A percentile compares a stretch with the other conserved stretches of the same genome.
These are phyloP conservation scores for Antennarius striatus DNA, from an alignment of 2,113 vertebrate species.

Conservation along the genomic window DNA sequence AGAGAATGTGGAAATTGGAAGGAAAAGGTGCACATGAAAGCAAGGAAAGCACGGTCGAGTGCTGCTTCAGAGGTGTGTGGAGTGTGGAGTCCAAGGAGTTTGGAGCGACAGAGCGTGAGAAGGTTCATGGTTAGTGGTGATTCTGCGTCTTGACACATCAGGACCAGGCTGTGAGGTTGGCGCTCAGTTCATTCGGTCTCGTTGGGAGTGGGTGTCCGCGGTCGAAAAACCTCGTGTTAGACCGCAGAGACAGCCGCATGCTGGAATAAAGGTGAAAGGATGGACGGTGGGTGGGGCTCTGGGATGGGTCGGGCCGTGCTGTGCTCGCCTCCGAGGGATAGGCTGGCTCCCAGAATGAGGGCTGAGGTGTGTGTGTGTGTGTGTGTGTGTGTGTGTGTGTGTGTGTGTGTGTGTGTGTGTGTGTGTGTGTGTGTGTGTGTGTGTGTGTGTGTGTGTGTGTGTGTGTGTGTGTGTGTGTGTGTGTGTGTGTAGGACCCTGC, in stretches of 20 bases:
- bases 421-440: slow-evolving; percentile 42
- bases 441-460: slow-evolving; percentile 22
- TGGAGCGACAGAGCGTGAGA: slow-evolving; percentile 24
- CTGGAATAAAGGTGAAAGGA: slow-evolving; percentile 57
- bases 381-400: slow-evolving; percentile 36
- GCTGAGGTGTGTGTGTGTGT: slow-evolving; percentile 27
- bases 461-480: slow-evolving; percentile 33
- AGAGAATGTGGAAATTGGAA: slow-evolving; percentile 51
- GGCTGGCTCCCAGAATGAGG: slow-evolving; percentile 46
- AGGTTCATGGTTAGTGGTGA: slow-evolving; percentile 52
- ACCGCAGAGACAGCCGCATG: slow-evolving; percentile 49
- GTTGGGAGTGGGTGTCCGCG: slow-evolving; percentile 67
- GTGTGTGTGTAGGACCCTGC: slow-evolving; percentile 41
- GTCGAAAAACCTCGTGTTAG: slow-evolving; percentile 50
- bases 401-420: slow-evolving; percentile 43
- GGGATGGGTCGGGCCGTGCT: slow-evolving; percentile 28
- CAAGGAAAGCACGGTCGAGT: slow-evolving; percentile 48
- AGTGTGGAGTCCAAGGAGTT: slow-evolving; percentile 15
- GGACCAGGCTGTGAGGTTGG: slow-evolving; percentile 65
- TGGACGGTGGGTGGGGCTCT: background rate
- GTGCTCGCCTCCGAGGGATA: slow-evolving; percentile 45
- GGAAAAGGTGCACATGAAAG: slow-evolving; percentile 43
- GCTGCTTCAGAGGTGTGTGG: slow-evolving; percentile 56
- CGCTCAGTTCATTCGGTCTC: slow-evolving; percentile 68
- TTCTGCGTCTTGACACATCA: slow-evolving; percentile 62